Evolutionary conservation across 2,797 vertebrate genomes (phyloP).

Genomic region (Allobates femoralis): DNA sequence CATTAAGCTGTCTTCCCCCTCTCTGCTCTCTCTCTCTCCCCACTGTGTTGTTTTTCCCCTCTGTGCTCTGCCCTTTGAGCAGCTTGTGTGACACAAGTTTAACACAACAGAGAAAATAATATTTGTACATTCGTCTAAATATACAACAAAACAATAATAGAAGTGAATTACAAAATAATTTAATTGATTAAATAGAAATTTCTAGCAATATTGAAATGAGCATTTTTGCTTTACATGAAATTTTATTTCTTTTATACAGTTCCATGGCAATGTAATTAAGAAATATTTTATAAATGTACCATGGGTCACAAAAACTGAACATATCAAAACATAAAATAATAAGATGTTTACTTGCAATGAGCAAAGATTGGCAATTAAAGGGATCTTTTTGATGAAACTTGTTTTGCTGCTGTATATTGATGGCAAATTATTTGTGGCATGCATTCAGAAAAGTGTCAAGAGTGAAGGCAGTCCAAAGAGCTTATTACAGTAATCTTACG

Average conservation of each 20-base stretch:
- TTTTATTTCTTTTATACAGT: neutral
- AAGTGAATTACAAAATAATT: neutral
- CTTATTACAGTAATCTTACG: constrained; percentile 41
- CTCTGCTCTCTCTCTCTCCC: too few species aligned
- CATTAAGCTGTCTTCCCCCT: too few species aligned
- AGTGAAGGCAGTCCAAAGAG: constrained; percentile 19
- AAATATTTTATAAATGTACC: neutral
- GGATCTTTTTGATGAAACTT: constrained; percentile 39
- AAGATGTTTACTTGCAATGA: constrained; percentile 33
- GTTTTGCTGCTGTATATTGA: neutral
- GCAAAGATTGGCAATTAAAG: constrained; percentile 37
- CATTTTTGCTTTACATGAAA: neutral
- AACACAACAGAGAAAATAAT: neutral
- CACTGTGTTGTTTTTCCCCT: too few species aligned
- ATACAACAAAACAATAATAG: neutral
- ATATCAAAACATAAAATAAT: constrained; percentile 21
- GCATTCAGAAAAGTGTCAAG: constrained; percentile 11
- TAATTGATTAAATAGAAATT: constrained; percentile 7
- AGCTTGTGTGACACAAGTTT: neutral
- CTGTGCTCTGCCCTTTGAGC: too few species aligned
- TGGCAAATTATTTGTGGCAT: constrained; percentile 43
- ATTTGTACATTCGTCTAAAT: neutral
- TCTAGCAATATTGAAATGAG: neutral
- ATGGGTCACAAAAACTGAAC: constrained; percentile 32
- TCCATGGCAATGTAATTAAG: neutral